Evolutionary conservation across 2,113 vertebrate genomes (phyloP), one percentile per base, ranked within the genome.

Genomic region (Neomonachus schauinslandi): DNA sequence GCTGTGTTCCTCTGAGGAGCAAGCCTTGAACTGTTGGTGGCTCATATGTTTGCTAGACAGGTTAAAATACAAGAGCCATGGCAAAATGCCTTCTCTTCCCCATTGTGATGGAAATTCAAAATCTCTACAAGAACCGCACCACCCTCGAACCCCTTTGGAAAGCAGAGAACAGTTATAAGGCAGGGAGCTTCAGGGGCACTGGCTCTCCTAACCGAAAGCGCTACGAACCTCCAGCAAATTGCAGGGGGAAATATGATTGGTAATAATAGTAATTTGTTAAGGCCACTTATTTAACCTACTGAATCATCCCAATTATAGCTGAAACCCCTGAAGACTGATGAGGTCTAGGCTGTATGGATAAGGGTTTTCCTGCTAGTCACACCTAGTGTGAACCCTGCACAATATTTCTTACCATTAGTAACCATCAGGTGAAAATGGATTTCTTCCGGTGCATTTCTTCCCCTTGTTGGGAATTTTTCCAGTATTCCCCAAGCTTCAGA

Each of bases 401-500:
- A 87, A 33, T 39, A 57, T 81, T 36, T 92, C 28, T 33, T 85
- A 22, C 13, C 26, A 53, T 1, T 51, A 33, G 21, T 19, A 82
- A 61, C 84, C 86, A 10, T 76, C 39, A 77, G 51, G 57, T 92
- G 55, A 96, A 95, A 76, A 89, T 36, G 49, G 7, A 18, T 91
- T 89, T 84, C 72, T 71, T 96, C 91, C n/a, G 2, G 72, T 82
- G 39, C 49, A 65, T 51, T 86, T 90, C 46, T 85, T 76, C n/a
- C 36, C 71, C 12, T 92, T 86, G 42, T 13, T 82, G 33, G 16
- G 59, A 65, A 72, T 82, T 61, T 57, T 93, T 92, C 18, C 5
- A 8, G 76, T 59, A 77, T 57, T 93, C 95, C 53, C 59, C 87
- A 24, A 2, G 2, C 94, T 97, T 85, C 46, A 36, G 53, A 87